Evolutionary conservation across 2,888 invertebrate species (phyloP), one percentile per base, ranked within the genome.

Genomic region (Tetranychus truncatus): DNA sequence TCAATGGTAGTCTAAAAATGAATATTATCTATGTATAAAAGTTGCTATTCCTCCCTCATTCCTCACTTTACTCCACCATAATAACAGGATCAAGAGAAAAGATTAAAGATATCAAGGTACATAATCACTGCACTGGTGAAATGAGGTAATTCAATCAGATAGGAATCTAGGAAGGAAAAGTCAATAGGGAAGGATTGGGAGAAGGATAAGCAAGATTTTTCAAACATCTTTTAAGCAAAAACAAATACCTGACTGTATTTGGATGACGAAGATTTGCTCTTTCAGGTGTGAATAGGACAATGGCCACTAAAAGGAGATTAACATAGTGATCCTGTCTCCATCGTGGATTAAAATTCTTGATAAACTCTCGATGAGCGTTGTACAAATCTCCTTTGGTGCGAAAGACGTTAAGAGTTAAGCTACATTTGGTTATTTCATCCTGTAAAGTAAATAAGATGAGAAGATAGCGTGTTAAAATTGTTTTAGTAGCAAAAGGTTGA

Each of bases 271-370:
- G 88, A 80, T 89, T 87, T 1, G 88, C 85, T 76, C 95, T 84
- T 77, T 89, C 88, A 0, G 95, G 92, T 74, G 91, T 88, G 83
- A 97, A 96, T 73, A 97, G 85, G 78, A 92, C 86, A 77, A 97
- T 92, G 79, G 95, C 93, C 81, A 91, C 91, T 83, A 96, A 86
- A 80, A 96, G 89, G 44, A 94, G 87, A 82, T 96, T 91, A 75
- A 96, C 88, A 82, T 90, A 89, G 82, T 91, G 91, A 84, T 96
- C 95, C 71, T 87, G 86, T 46, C 92, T 86, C 89, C 92, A 92
- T 78, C 89, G 87, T 71, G 89, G 87, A 81, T 91, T 90, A 82
- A 96, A 93, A 0, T 91, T 89, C 78, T 89, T 87, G 74, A 92
- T 89, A 83, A 92, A 94, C 76, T 88, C 85, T 80, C 91, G 89